Conservation (phyloP, 2,113 vertebrate genomes). For the Sula dactylatra region DNA sequence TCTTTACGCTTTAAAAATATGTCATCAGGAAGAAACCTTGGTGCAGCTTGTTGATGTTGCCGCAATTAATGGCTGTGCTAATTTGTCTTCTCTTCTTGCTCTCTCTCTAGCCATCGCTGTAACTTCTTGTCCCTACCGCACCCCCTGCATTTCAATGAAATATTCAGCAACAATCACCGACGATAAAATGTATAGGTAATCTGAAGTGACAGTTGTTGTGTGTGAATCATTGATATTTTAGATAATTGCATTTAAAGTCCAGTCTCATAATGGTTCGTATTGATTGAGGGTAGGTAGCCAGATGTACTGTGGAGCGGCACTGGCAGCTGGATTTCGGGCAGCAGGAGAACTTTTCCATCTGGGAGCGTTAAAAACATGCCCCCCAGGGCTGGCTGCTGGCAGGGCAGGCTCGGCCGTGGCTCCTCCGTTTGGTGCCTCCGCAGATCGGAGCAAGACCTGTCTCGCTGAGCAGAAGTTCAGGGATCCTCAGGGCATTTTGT, state of each 20-base stretch:
- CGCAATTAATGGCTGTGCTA: conserved; percentile 23
- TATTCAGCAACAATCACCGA: conserved; percentile 12
- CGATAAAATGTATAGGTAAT: neutral
- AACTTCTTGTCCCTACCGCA: neutral
- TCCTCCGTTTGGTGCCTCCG: neutral
- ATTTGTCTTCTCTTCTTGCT: conserved; percentile 24
- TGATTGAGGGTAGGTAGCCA: neutral
- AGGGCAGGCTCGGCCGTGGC: neutral
- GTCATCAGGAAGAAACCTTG: neutral
- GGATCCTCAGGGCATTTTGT: neutral
- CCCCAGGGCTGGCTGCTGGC: neutral
- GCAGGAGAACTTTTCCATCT: neutral
- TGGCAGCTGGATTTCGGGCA: neutral
- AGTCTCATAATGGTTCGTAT: conserved; percentile 1
- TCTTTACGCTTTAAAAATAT: neutral
- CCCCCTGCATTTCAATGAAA: neutral
- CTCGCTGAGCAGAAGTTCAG: neutral
- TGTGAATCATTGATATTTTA: conserved; percentile 34
- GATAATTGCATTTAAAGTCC: conserved; percentile 51
- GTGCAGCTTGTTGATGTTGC: conserved; percentile 2
- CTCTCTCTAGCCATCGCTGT: neutral
- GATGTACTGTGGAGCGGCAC: neutral
- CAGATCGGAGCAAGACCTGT: neutral
- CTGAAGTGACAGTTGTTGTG: conserved; percentile 12
- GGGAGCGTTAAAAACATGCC: neutral